Percentiles rank a stretch among this genome's conserved stretches.
Evolutionary conservation across 2,888 invertebrate genomes (phyloP).

Genomic region (Prionchulus punctatus): DNA sequence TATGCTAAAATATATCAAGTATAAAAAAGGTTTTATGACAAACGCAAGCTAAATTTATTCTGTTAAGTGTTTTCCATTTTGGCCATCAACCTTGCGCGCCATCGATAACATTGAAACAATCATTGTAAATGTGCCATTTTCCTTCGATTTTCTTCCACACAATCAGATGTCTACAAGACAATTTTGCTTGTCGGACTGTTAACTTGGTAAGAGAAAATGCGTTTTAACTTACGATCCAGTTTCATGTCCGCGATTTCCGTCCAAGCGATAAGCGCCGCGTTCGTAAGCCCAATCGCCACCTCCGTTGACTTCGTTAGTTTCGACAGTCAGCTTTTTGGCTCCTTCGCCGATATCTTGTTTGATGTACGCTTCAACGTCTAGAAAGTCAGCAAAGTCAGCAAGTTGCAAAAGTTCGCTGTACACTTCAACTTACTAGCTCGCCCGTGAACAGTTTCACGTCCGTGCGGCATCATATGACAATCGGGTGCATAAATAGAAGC

Average conservation of each 20-base stretch:
- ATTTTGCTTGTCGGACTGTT: not conserved
- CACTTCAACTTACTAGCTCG: not conserved
- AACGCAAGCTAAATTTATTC: no score
- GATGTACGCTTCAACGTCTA: slow-evolving; percentile 29
- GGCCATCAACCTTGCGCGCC: slow-evolving; percentile 16
- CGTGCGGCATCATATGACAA: slow-evolving; percentile 31
- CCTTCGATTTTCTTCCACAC: slow-evolving; percentile 26
- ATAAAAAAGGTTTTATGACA: no score
- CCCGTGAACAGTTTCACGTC: slow-evolving; percentile 26
- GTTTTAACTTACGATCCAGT: slow-evolving; percentile 24
- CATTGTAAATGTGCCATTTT: slow-evolving; percentile 30
- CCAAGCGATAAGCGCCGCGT: slow-evolving; percentile 28
- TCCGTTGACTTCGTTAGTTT: slow-evolving; percentile 32
- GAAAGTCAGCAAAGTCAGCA: no score
- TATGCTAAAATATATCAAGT: no score
- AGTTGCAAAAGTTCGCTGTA: no score
- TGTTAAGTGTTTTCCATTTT: not conserved
- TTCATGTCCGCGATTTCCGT: slow-evolving; percentile 27
- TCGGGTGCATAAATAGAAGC: slow-evolving; percentile 27
- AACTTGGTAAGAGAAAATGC: no score
- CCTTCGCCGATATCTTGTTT: slow-evolving; percentile 32
- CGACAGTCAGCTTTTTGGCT: slow-evolving; percentile 25
- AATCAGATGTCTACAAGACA: slow-evolving; percentile 9
- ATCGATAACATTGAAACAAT: slow-evolving; percentile 32
- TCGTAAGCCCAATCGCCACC: slow-evolving; percentile 31